Conservation (phyloP, 2,888 invertebrate genomes). For the Emmelina monodactyla region DNA sequence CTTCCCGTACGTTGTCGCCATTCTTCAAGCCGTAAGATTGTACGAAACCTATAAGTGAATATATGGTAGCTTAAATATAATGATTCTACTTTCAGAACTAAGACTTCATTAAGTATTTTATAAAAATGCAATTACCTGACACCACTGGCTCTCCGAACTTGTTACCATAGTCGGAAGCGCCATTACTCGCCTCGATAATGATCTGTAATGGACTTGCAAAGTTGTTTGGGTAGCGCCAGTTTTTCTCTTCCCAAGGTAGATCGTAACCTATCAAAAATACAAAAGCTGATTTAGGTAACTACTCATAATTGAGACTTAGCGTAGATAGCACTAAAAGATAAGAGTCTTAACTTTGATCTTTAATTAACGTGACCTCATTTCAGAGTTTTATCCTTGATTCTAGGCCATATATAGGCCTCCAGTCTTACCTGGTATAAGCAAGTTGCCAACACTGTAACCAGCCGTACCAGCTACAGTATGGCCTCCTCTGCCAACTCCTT, state of each 20-base stretch:
- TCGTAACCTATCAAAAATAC: conserved; percentile 83
- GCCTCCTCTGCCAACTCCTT: conserved; percentile 93
- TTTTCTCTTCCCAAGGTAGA: conserved; percentile 85
- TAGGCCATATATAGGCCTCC: too few species aligned
- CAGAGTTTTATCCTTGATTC: too few species aligned
- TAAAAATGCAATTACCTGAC: too few species aligned
- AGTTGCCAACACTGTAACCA: conserved; percentile 94
- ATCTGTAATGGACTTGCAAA: conserved; percentile 91
- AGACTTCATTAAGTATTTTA: too few species aligned
- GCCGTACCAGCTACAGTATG: conserved; percentile 95
- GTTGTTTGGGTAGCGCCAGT: conserved; percentile 81
- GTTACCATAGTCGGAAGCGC: conserved; percentile 98
- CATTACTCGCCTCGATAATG: conserved; percentile 94
- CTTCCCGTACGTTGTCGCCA: conserved; percentile 73
- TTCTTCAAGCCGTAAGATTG: conserved; percentile 86
- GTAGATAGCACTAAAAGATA: too few species aligned
- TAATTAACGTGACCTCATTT: too few species aligned
- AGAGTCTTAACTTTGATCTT: too few species aligned
- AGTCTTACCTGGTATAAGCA: conserved; percentile 88
- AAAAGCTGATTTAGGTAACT: too few species aligned
- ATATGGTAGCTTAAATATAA: too few species aligned
- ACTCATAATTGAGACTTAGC: too few species aligned
- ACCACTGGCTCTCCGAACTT: conserved; percentile 98
- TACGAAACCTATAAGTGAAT: conserved; percentile 75
- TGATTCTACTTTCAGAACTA: too few species aligned